Percentiles rank a stretch among this genome's conserved stretches.
Evolutionary conservation across 2,888 invertebrate species (phyloP).

Genomic region (Gastrophysa polygoni): DNA sequence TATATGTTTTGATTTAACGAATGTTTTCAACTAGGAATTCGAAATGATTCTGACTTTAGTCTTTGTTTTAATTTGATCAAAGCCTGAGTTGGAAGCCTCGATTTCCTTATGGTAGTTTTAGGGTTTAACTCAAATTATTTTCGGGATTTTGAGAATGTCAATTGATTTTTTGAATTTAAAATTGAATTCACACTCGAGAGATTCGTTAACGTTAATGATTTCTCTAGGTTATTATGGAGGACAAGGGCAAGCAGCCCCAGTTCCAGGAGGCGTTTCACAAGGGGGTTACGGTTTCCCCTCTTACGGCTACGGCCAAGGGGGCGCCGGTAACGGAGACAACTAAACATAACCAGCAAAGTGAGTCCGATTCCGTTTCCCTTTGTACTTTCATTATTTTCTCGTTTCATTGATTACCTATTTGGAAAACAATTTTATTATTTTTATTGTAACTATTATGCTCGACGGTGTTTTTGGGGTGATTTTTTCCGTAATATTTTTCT

Average conservation of each 20-base stretch:
- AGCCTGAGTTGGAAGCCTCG: too few relatives aligned
- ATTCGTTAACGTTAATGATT: too few relatives aligned
- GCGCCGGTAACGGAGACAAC: constrained; percentile 45
- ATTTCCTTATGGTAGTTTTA: too few relatives aligned
- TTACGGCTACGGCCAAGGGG: constrained; percentile 54
- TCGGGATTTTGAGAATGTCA: too few relatives aligned
- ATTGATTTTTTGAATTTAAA: too few relatives aligned
- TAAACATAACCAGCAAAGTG: constrained; percentile 30
- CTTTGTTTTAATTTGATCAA: too few relatives aligned
- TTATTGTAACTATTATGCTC: too few relatives aligned
- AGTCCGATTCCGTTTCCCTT: constrained; percentile 25
- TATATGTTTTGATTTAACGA: too few relatives aligned
- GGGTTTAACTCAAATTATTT: too few relatives aligned
- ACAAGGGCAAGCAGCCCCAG: constrained; percentile 50
- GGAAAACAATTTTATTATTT: constrained; percentile 41
- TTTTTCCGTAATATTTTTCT: constrained; percentile 30
- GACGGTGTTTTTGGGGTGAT: constrained; percentile 21
- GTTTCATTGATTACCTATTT: constrained; percentile 35
- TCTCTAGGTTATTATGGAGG: constrained; percentile 53
- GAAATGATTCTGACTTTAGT: too few relatives aligned
- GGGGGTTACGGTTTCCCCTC: constrained; percentile 58
- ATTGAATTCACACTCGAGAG: too few relatives aligned
- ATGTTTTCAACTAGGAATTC: too few relatives aligned
- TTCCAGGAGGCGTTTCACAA: constrained; percentile 53
- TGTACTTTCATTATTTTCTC: constrained; percentile 20